These are phyloP conservation scores for Fregata magnificens DNA, from an alignment of 2,113 vertebrate genomes.

Conservation along the genomic window DNA sequence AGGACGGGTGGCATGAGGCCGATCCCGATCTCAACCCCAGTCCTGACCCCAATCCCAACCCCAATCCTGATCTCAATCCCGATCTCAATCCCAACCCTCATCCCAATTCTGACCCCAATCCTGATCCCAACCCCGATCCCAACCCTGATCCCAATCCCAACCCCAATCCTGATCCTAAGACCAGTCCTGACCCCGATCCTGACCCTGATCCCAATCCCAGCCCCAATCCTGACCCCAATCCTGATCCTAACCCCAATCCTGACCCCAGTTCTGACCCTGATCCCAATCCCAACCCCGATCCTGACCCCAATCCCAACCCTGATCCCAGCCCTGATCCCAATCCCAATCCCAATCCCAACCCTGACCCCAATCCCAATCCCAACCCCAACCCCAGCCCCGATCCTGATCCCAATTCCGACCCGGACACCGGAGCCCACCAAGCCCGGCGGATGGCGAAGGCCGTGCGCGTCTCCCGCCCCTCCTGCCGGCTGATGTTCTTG, in stretches of 20 bases:
- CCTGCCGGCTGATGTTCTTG: conserved; percentile 90
- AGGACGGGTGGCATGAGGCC: background rate
- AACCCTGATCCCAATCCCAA: fast-evolving
- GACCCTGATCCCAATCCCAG: fast-evolving
- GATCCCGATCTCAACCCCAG: background rate
- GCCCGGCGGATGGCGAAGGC: conserved; percentile 86
- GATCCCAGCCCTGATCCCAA: no score
- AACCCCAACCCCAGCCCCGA: no score
- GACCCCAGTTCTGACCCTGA: fast-evolving
- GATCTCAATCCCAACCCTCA: fast-evolving
- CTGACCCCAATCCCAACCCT: fast-evolving
- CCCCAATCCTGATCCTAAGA: fast-evolving
- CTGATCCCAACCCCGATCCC: fast-evolving
- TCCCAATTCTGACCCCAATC: fast-evolving
- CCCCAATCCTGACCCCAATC: fast-evolving
- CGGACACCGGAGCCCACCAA: conserved; percentile 74
- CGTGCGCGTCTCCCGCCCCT: conserved; percentile 91
- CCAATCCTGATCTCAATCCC: fast-evolving
- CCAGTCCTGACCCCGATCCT: fast-evolving
- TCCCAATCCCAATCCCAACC: no score
- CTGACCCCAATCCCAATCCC: background rate
- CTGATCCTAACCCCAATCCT: fast-evolving
- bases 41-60: no score
- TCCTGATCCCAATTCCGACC: background rate
- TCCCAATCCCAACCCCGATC: fast-evolving